Conservation (phyloP, 2,797 vertebrate genomes). For the Peromyscus aztecus region DNA sequence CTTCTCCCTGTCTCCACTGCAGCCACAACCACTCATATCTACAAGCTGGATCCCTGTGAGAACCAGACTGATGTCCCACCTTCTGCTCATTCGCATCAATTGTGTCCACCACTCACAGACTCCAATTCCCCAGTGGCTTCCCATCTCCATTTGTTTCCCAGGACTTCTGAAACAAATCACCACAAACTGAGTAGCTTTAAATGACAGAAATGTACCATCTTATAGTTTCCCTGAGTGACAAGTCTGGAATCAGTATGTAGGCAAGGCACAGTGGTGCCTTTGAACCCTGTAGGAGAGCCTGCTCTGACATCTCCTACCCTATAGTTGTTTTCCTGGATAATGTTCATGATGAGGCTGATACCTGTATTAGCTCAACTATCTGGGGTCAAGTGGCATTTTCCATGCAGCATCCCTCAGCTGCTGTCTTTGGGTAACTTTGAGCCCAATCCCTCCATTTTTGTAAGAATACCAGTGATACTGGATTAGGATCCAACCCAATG, state of each 20-base stretch:
- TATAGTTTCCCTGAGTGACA: background rate
- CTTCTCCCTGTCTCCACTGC: background rate
- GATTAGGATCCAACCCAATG: background rate
- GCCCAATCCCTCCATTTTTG: background rate
- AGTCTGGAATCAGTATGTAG: background rate
- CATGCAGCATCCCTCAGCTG: accelerated
- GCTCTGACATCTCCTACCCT: background rate
- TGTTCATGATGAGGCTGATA: too few relatives aligned
- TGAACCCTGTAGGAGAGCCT: background rate
- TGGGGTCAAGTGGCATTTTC: accelerated
- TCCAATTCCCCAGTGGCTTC: background rate
- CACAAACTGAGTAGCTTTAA: background rate
- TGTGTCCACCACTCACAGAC: background rate
- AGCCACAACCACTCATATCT: background rate
- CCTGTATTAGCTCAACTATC: accelerated
- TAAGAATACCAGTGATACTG: background rate
- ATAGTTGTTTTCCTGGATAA: background rate
- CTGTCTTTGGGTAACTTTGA: accelerated
- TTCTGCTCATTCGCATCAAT: background rate
- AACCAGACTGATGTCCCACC: background rate
- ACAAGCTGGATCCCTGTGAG: background rate
- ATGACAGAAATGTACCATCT: background rate
- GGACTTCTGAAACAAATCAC: background rate
- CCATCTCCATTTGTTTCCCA: background rate
- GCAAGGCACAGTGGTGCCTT: background rate